Conservation (phyloP, 2,113 vertebrate genomes). For the Echinops telfairi region DNA sequence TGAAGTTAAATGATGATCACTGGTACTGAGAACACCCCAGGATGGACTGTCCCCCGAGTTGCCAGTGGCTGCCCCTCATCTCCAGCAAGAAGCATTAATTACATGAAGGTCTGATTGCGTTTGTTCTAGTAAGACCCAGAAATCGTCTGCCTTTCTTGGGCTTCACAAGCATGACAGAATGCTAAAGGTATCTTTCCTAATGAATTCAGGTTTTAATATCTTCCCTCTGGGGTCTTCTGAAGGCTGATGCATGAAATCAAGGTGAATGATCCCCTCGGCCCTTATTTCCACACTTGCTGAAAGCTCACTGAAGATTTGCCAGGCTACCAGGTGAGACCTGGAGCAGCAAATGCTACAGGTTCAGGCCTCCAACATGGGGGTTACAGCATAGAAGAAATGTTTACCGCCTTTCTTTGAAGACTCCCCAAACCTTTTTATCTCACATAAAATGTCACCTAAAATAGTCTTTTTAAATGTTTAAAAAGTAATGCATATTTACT, state of each 20-base stretch:
- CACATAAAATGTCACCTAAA: neutral
- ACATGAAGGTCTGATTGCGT: neutral
- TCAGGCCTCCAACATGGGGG: neutral
- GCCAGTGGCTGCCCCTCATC: neutral
- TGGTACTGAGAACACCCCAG: neutral
- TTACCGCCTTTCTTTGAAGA: neutral
- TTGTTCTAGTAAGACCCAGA: neutral
- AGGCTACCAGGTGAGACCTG: too few species aligned
- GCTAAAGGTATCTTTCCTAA: neutral
- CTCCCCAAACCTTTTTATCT: neutral
- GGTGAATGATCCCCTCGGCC: neutral
- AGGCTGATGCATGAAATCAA: neutral
- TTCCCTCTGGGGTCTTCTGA: neutral
- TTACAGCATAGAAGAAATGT: neutral
- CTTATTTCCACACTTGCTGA: neutral
- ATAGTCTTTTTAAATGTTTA: neutral
- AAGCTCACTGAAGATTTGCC: too few species aligned
- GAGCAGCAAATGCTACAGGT: neutral
- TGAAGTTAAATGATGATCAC: too few species aligned
- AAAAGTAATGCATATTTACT: slow-evolving; percentile 22
- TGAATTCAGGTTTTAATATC: neutral
- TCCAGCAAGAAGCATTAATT: neutral
- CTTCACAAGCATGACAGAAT: neutral
- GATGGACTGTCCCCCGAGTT: fast-evolving
- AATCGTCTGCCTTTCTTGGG: too few species aligned